Base-by-base conservation (phyloP, 2,888 invertebrate species). In the Phyto melanocephala region DNA sequence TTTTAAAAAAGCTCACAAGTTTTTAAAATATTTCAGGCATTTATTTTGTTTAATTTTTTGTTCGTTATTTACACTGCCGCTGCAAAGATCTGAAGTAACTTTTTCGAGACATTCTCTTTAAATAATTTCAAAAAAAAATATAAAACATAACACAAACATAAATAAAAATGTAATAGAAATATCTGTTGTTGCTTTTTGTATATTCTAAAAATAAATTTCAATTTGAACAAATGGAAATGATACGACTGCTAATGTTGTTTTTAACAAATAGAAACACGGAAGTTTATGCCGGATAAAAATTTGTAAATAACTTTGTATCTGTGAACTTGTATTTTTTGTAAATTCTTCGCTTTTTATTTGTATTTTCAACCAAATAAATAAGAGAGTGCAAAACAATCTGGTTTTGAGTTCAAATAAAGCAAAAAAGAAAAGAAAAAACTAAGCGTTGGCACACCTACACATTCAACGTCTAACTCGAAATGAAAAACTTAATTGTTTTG, bases 281-380 rank as follows among this genome's bases (percentile, higher is more conserved):
- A 54, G 45, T 62, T 37, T 7, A 58, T 60, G 47, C 13, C 37
- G 37, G 8, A 50, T 35, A 28, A 67, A 65, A 54, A 42, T 74
- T 52, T 74, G 28, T 28, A 54, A 62, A 62, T 15, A 40, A 17
- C 42, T 54, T 0, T 45, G 5, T 65, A n/a, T 65, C 17, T 54
- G 54, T 15, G 37, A 6, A 4, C 20, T 1, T 28, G n/a, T 13
- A 35, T 11, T 35, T 58, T 58, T 54, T 15, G 10, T 33, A 15
- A 0, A 7, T 24, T 8, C 3, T 33, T 54, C 20, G 11, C 17
- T n/a, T 50, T 4, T 11, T n/a, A 13, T 40, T 63, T 33, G 20
- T 17, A n/a, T 22, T 65, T 42, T 15, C 0, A 35, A 56, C 20
- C 20, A 28, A 62, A 24, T n/a, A 2, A 33, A 47, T 54, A 28